Base-by-base conservation (phyloP, 2,113 vertebrate genomes). In the Poicephalus meyeri region DNA sequence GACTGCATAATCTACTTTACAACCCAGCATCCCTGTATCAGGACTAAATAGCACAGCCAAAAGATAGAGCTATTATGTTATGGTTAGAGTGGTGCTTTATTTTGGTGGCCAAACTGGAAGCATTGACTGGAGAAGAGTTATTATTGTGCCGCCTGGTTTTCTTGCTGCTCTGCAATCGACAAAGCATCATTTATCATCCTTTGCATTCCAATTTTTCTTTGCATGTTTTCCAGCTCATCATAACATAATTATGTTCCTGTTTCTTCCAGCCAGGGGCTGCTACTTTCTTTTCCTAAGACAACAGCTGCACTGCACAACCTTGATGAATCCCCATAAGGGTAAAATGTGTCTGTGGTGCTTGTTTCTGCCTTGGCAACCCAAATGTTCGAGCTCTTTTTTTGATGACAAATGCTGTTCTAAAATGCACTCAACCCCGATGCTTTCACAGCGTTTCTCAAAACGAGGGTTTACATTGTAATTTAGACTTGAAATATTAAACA, bases 241-340 rank as follows among this genome's bases (percentile, higher is more conserved):
- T 96, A 97, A 97, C 95, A 94, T 97, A 98, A 98, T 98, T 97
- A 96, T 35, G 31, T 95, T 96, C 89, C 92, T 94, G 61, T 82
- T 97, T 97, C 93, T 96, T 91, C 88, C 95, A 97, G 95, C 95
- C 97, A 97, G 95, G 93, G 95, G 87, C 96, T 0, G 58, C 92
- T 93, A 89, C 95, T 97, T 97, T 96, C 91, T 96, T 97, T 97
- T 95, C 56, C 80, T 68, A 93, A 96, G 95, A 96, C 95, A 97
- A 94, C 97, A 97, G 97, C 97, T 98, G 97, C 87, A 97, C 92
- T 92, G 84, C 93, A 95, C 92, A 98, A 97, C 97, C 97, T 97
- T 93, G 97, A 92, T 97, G 93, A 95, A 91, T 89, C 91, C 94
- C 96, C 95, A 91, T 95, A 94, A 97, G 79, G 88, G 88, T 90